A percentile compares a stretch with the other conserved stretches of the same genome.
Evolutionary conservation across 2,113 vertebrate genomes (phyloP).

Genomic region (Leiothrix lutea): DNA sequence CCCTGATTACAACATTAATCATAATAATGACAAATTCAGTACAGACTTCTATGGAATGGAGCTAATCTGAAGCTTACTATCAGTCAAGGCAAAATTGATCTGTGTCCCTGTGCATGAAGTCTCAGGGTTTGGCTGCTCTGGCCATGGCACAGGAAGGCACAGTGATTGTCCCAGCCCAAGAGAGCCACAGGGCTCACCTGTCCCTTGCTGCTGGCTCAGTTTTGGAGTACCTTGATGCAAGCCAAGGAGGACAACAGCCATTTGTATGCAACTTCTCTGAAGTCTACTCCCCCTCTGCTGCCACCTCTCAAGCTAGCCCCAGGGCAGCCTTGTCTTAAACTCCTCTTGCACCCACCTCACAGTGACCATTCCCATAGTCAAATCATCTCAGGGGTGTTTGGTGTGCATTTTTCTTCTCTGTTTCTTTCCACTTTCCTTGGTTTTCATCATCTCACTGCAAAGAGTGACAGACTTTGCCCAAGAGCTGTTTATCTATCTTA

Average conservation of each 20-base stretch:
- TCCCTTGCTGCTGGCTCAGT: not conserved
- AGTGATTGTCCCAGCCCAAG: not conserved
- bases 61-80: not conserved
- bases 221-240: not conserved
- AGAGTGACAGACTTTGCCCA: not conserved
- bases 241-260: not conserved
- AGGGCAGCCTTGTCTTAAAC: not conserved
- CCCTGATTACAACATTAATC: not conserved
- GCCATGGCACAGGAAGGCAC: not conserved
- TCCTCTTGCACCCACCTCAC: not conserved
- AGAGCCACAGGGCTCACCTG: fast-evolving
- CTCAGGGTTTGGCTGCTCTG: not conserved
- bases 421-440: not conserved
- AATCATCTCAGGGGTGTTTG: not conserved
- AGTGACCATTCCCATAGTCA: fast-evolving
- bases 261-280: not conserved
- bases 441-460: not conserved
- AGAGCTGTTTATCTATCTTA: not conserved
- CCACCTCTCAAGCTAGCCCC: not conserved
- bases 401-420: not conserved
- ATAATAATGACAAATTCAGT: not conserved
- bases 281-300: not conserved
- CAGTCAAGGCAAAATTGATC: not conserved
- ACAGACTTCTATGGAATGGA: not conserved
- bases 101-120: not conserved